Evolutionary conservation across 2,888 invertebrate genomes (phyloP).

Genomic region (Himalopsyche japonica): DNA sequence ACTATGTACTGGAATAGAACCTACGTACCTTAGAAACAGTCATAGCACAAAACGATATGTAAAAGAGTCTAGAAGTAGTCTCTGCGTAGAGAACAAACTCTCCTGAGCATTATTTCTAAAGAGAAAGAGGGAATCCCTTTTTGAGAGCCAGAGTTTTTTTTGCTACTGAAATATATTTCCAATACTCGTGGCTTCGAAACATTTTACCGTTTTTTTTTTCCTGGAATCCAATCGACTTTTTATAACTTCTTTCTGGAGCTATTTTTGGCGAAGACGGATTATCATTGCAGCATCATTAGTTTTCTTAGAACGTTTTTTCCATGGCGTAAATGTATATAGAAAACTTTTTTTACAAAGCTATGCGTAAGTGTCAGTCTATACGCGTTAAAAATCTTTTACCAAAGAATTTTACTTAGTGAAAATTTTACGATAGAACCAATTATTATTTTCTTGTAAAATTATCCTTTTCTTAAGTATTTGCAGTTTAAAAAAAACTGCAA

Average conservation of each 20-base stretch:
- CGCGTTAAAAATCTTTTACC: too few species aligned
- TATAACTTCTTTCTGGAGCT: not conserved
- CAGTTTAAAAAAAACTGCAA: too few species aligned
- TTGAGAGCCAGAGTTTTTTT: not conserved
- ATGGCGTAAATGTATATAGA: not conserved
- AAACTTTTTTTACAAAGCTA: not conserved
- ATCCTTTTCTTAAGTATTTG: too few species aligned
- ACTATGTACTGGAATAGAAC: not conserved
- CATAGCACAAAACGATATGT: not conserved
- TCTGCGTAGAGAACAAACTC: not conserved
- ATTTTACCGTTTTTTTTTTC: not conserved
- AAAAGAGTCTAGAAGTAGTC: not conserved
- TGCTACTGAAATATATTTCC: not conserved
- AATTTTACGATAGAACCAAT: too few species aligned
- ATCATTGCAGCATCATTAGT: not conserved
- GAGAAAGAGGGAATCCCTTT: not conserved
- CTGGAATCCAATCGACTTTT: not conserved
- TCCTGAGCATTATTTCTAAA: not conserved
- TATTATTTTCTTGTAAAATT: too few species aligned
- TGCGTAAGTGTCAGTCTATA: too few species aligned
- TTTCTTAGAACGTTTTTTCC: not conserved
- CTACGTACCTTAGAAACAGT: not conserved
- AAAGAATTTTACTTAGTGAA: too few species aligned
- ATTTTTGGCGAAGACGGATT: not conserved
- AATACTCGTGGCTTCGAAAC: not conserved